Percentiles rank a stretch among this genome's conserved stretches.
phyloP scores from a whole-genome alignment of 2,888 invertebrate genomes.

The Piscicola geometra region DNA sequence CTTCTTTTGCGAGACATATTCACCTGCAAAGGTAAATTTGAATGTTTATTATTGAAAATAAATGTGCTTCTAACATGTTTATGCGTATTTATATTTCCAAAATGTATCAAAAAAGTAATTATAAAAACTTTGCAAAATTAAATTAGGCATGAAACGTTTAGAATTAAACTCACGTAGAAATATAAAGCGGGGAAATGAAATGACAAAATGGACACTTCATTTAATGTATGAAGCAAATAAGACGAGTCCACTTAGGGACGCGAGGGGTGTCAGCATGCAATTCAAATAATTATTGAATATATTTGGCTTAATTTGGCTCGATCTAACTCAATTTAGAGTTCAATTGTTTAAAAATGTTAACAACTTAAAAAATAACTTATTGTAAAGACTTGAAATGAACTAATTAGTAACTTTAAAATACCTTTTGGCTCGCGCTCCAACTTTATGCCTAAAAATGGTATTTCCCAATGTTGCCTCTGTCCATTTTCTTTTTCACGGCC shows the following conservation, averaged over 20 bases:
- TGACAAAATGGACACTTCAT: not conserved
- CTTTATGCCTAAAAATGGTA: not conserved
- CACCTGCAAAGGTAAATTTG: too few relatives aligned
- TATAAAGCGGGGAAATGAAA: too few relatives aligned
- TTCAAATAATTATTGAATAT: not conserved
- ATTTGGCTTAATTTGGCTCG: too few relatives aligned
- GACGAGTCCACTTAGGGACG: not conserved
- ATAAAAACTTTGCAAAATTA: not conserved
- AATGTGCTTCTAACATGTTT: too few relatives aligned
- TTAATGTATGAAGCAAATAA: not conserved
- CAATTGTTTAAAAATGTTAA: too few relatives aligned
- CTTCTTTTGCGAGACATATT: not conserved
- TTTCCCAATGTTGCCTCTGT: not conserved
- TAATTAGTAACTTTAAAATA: not conserved
- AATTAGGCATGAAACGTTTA: not conserved
- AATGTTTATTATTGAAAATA: too few relatives aligned
- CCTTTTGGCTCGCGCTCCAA: not conserved
- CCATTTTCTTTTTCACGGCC: too few relatives aligned
- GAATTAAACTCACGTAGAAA: too few relatives aligned
- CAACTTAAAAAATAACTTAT: not conserved
- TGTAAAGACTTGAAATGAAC: not conserved
- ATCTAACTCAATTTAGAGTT: too few relatives aligned
- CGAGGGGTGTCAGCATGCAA: slow-evolving; percentile 11
- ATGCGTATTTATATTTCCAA: not conserved
- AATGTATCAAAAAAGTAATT: not conserved